Base-by-base conservation (phyloP, 2,888 invertebrate species). In the Timema podura region DNA sequence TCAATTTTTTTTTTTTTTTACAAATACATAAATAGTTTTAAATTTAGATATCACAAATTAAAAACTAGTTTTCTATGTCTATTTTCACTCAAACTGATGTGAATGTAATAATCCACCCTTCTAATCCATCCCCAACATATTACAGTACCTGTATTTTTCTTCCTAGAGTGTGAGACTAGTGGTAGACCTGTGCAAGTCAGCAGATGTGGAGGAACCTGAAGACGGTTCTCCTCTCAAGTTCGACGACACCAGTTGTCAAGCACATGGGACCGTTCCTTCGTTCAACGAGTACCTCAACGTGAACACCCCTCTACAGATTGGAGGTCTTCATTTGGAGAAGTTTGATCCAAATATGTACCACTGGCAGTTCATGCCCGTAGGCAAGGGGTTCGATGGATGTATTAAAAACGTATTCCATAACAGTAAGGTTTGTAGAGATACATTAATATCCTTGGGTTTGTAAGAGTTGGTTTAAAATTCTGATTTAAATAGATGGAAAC, bases 331-430 rank as follows among this genome's bases (percentile, higher is more conserved):
- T 69, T 80, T 81, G 71, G 78, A 83, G 70, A 79, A 81, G 65
- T 78, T 80, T 70, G 81, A 80, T 71, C 79, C 80, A 6, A 76
- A 77, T 46, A 76, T 78, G 68, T 80, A 79, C 70, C 74, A 77
- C 45, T 81, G 81, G 81, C 76, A 78, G 59, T 78, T 79, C 70
- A 77, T 79, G 73, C 81, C 81, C 10, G 76, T 77, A 16, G 79
- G 79, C n/a, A 76, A 78, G 68, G 68, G 81, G 15, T 86, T 87
- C 76, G 81, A 82, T 73, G 88, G 88, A 8, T 88, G 88, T 78
- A 82, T 88, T 64, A 81, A 84, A 73, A 86, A 88, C 76, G 78
- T 88, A 47, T 78, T 85, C 69, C 85, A 87, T 74, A 86, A 88
- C 77, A 85, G 85, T 76, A 79, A 81, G 74, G 78, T 30, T 1